phyloP scores from a whole-genome alignment of 1,140 invertebrate genomes.

The Diprion similis region DNA sequence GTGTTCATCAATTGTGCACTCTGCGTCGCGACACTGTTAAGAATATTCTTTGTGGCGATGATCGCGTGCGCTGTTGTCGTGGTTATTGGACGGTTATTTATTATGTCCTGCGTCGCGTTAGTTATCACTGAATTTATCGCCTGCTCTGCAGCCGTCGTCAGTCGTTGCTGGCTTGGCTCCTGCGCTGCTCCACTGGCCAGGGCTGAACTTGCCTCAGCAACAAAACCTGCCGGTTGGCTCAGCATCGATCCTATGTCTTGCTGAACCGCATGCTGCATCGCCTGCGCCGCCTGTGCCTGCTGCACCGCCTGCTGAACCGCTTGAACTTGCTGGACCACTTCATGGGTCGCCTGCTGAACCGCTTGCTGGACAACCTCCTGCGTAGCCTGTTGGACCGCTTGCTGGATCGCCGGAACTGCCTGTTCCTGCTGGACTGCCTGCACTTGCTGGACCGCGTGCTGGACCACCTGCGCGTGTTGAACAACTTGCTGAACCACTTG shows the following conservation, averaged over 20 bases:
- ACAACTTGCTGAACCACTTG: slow-evolving; percentile 59
- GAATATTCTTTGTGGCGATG: slow-evolving; percentile 58
- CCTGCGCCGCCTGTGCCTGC: slow-evolving; percentile 60
- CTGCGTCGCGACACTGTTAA: slow-evolving; percentile 57
- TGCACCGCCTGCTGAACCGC: slow-evolving; percentile 69
- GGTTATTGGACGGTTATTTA: slow-evolving; percentile 55
- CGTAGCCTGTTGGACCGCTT: slow-evolving; percentile 67
- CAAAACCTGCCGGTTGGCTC: slow-evolving; percentile 54
- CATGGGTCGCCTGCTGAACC: slow-evolving; percentile 58
- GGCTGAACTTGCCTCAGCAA: slow-evolving; percentile 56
- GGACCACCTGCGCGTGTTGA: slow-evolving; percentile 44
- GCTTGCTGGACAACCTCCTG: slow-evolving; percentile 66
- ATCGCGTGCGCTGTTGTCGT: slow-evolving; percentile 58
- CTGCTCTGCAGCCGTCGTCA: slow-evolving; percentile 56
- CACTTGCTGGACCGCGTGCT: slow-evolving; percentile 47
- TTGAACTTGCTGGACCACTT: slow-evolving; percentile 54
- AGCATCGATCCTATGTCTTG: slow-evolving; percentile 58
- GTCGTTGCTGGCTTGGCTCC: slow-evolving; percentile 53
- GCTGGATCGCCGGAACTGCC: slow-evolving; percentile 61
- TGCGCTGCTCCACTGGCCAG: slow-evolving; percentile 55
- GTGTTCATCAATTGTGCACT: slow-evolving; percentile 58
- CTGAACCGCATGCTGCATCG: slow-evolving; percentile 58
- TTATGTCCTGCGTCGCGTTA: slow-evolving; percentile 57
- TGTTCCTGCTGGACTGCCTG: slow-evolving; percentile 53
- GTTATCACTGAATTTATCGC: slow-evolving; percentile 58